Base-by-base conservation (phyloP, 1,140 invertebrate genomes). In the Drosophila kikkawai region DNA sequence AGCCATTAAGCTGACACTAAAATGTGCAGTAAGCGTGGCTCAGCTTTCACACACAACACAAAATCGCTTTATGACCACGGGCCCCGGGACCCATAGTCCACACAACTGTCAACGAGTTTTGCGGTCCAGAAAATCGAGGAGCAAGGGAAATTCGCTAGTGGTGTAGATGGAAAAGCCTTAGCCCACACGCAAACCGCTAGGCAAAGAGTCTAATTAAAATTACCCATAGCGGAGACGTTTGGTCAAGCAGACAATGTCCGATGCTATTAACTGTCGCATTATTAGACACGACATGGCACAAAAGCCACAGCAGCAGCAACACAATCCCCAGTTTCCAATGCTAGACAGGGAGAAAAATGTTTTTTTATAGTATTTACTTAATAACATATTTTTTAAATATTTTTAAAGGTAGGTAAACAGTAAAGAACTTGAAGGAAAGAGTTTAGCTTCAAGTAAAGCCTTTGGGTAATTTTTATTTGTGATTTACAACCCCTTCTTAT, bases 1-100 rank as follows among this genome's bases (percentile, higher is more conserved):
- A 88, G 84, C 84, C 84, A 87, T 87, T 87, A 87, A 90, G 85
- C 84, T 87, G 84, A 87, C 84, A 87, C 84, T 87, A 88, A 87
- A 87, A 87, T 87, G 84, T 84, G 85, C 84, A 80, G 84, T 87
- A 87, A 87, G 84, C 86, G 84, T 87, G 84, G 84, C 85, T 87
- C 84, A 87, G 84, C 84, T 87, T 87, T 87, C 84, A 87, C 84
- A 87, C 84, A 86, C 84, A 87, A 87, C 34, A 90, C 84, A 87
- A 87, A 87, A 87, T 90, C 84, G 84, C 85, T 87, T 87, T 87
- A 87, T 84, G 80, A 71, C 76, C 81, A 12, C 22, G 32, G 26
- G 47, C n/a, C 48, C 48, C 48, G 69, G 65, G 11, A 22, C 34
- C 13, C 34, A 19, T 5, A 37, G 19, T 39, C 80, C 65, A 47